Evolutionary conservation across 2,113 vertebrate genomes (phyloP), one percentile per base, ranked within the genome.

Genomic region (Mesoclemmys tuberculata): DNA sequence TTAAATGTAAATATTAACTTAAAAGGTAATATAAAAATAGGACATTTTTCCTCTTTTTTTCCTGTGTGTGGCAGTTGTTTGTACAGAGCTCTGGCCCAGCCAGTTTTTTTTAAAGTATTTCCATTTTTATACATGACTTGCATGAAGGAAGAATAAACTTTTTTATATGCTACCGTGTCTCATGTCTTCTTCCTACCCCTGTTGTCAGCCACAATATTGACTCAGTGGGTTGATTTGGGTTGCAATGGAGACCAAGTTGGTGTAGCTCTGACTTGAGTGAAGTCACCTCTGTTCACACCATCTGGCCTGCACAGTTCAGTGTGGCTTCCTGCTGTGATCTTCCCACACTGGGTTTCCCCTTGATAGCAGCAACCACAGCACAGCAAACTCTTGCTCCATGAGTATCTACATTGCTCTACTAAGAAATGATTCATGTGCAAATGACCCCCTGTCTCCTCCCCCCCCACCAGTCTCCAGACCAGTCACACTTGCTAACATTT

Each of bases 11-110:
- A 2, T 44, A 1, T 93, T 96, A 96, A 96, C 92, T 97, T 94
- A 85, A 95, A 94, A 93, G 10, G 2, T 41, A 91, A 29, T 97
- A 97, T 56, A 97, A 97, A 97, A 97, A 97, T 94, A 94, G 55
- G 29, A 2, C 2, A 46, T 3, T 1, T 49, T 75, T 21, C 29
- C 46, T 13, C n/a, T 10, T 10, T n/a, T 35, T 88, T 90, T 95
- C 85, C 75, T 95, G 90, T 58, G 93, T 58, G 51, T 92, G 92
- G 5, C 5, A 1, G 11, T 54, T 87, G 83, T 95, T 94, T 78
- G 0, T 75, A 92, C 85, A 94, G 90, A 88, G 79, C 78, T 88
- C 96, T 97, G 96, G 95, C 85, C 92, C 96, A 94, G 95, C 97
- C 93, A 97, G 97, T 29, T 10, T 31, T 31, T 1, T 0, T 58